phyloP scores from a whole-genome alignment of 1,140 invertebrate species.

The Apis dorsata region DNA sequence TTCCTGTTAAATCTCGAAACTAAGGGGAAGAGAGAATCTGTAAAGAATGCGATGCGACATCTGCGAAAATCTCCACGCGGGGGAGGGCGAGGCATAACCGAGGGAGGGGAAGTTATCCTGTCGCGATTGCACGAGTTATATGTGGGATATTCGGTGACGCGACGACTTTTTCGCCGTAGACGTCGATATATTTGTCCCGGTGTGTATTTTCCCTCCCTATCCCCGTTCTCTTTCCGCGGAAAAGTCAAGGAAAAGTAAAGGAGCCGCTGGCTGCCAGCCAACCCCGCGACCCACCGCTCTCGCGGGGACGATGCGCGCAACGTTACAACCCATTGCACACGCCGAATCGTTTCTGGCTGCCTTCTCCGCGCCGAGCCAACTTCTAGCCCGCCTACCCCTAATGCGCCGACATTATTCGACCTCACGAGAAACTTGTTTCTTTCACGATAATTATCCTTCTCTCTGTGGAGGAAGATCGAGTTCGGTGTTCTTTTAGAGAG shows the following conservation, averaged over 20 bases:
- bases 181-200: slow-evolving; percentile 72
- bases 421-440: slow-evolving; percentile 39
- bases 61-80: not conserved
- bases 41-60: not conserved
- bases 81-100: not conserved
- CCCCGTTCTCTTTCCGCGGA: slow-evolving; percentile 55
- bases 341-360: slow-evolving; percentile 73
- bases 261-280: slow-evolving; percentile 73
- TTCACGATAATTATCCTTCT: slow-evolving; percentile 60
- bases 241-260: slow-evolving; percentile 73
- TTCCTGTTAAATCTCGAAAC: no score
- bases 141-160: slow-evolving; percentile 72
- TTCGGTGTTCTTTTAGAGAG: no score
- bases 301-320: slow-evolving; percentile 55
- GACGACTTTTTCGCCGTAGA: slow-evolving; percentile 72
- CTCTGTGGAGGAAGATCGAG: no score
- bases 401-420: slow-evolving; percentile 66
- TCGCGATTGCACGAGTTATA: slow-evolving; percentile 60
- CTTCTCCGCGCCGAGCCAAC: slow-evolving; percentile 46
- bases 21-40: not conserved
- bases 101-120: slow-evolving; percentile 54
- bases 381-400: slow-evolving; percentile 63
- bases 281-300: slow-evolving; percentile 68
- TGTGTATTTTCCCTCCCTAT: slow-evolving; percentile 65
- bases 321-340: slow-evolving; percentile 78